Evolutionary conservation across 1,140 invertebrate genomes (phyloP).

Genomic region (Bombus superbus): DNA sequence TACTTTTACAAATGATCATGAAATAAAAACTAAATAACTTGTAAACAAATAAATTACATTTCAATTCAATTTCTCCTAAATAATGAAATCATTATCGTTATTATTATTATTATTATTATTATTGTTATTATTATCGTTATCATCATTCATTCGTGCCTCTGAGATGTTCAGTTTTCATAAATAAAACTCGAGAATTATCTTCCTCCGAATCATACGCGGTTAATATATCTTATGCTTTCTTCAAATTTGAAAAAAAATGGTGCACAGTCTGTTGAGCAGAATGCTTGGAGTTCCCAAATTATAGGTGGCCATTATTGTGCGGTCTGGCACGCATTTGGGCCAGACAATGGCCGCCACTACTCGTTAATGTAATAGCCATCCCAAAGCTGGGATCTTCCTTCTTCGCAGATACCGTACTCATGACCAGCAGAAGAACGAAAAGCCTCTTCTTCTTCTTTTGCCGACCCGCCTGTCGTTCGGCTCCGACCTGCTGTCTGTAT

Average conservation of each 20-base stretch:
- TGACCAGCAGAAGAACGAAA: conserved; percentile 68
- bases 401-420: conserved; percentile 51
- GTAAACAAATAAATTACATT: no score
- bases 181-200: not conserved
- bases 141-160: not conserved
- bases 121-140: no score
- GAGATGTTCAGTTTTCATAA: not conserved
- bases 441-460: conserved; percentile 55
- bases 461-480: conserved; percentile 55
- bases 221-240: not conserved
- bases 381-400: conserved; percentile 75
- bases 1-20: no score
- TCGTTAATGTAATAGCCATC: conserved; percentile 81
- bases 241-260: not conserved
- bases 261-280: conserved; percentile 26
- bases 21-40: no score
- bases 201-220: no score
- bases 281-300: conserved; percentile 70
- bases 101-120: no score
- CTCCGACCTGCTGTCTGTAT: conserved; percentile 65
- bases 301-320: conserved; percentile 76
- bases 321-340: conserved; percentile 72
- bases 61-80: no score
- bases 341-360: conserved; percentile 78
- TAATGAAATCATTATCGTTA: no score